These are phyloP conservation scores for Pseudeuparius sepicola DNA, from an alignment of 2,888 invertebrate genomes.

Conservation along the genomic window DNA sequence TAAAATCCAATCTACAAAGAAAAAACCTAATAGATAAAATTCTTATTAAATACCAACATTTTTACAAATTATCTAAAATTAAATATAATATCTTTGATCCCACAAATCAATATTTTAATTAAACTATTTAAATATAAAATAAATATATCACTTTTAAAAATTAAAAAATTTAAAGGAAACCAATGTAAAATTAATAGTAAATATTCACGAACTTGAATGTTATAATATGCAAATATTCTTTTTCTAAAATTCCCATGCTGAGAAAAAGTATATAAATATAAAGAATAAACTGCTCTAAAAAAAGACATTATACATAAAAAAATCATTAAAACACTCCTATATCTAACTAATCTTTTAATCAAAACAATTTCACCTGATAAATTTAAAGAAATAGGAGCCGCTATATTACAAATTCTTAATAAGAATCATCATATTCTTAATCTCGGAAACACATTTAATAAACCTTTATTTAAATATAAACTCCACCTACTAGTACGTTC, in stretches of 20 bases:
- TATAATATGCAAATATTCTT: too few relatives aligned
- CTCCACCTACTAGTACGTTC: constrained; percentile 51
- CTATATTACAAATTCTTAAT: constrained; percentile 52
- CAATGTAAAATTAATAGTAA: constrained; percentile 53
- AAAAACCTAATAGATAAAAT: constrained; percentile 38
- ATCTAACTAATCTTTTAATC: constrained; percentile 48
- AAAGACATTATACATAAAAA: constrained; percentile 48
- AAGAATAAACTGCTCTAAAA: constrained; percentile 54
- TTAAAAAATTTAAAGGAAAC: constrained; percentile 51
- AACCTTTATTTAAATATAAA: constrained; percentile 51
- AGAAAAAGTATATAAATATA: constrained; percentile 52
- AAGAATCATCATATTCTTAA: constrained; percentile 54
- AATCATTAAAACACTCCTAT: constrained; percentile 43
- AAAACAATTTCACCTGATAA: constrained; percentile 56
- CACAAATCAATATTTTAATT: constrained; percentile 64
- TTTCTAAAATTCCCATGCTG: too few relatives aligned
- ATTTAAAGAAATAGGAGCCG: constrained; percentile 57
- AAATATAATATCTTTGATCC: constrained; percentile 45
- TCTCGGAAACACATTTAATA: constrained; percentile 34
- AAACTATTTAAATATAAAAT: constrained; percentile 55
- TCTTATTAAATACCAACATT: constrained; percentile 25
- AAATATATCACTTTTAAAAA: constrained; percentile 44
- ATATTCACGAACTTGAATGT: too few relatives aligned
- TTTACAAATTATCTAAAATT: constrained; percentile 43
- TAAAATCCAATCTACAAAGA: constrained; percentile 35